These are phyloP conservation scores for Oncorhynchus gorbuscha DNA, from an alignment of 2,113 vertebrate species.

Conservation along the genomic window DNA sequence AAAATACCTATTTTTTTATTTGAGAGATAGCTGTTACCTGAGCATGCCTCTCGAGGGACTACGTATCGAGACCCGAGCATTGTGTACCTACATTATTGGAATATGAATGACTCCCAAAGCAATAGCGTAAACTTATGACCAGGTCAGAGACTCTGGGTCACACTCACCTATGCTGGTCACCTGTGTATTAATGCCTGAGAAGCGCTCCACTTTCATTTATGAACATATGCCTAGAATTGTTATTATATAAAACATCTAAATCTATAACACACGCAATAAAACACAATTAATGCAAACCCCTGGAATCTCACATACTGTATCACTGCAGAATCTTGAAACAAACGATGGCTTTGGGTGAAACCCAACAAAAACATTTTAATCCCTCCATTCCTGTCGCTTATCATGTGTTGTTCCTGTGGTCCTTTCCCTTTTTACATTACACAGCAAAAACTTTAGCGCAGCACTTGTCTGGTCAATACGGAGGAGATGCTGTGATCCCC, in stretches of 20 bases:
- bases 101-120: background rate
- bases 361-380: background rate
- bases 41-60: background rate
- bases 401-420: background rate
- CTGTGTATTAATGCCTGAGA: background rate
- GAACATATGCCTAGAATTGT: background rate
- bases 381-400: background rate
- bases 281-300: background rate
- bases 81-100: background rate
- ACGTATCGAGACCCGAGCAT: background rate
- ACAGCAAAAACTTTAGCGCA: slow-evolving; percentile 3
- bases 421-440: background rate
- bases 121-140: background rate
- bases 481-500: slow-evolving; percentile 32
- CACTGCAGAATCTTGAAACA: background rate
- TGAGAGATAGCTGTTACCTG: slow-evolving; percentile 27
- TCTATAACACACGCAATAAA: background rate
- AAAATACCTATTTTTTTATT: slow-evolving; percentile 48
- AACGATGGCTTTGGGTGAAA: background rate
- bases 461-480: background rate
- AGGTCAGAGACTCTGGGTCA: background rate
- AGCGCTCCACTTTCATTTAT: background rate
- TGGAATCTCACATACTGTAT: background rate
- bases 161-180: too few relatives aligned
- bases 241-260: background rate